phyloP scores from a whole-genome alignment of 2,797 vertebrate species.

The Dallia pectoralis region DNA sequence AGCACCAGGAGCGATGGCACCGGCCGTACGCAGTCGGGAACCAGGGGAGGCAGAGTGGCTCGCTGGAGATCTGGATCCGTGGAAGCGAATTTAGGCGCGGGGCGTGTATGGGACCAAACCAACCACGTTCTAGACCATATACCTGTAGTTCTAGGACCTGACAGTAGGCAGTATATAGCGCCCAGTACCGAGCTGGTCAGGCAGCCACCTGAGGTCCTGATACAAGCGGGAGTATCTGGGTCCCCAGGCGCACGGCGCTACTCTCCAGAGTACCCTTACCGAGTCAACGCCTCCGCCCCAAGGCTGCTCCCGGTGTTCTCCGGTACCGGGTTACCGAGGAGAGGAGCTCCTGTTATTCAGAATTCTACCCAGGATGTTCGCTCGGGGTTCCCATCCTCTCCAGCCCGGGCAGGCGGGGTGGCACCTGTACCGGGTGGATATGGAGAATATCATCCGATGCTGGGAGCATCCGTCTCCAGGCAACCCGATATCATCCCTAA shows the following conservation, averaged over 20 bases:
- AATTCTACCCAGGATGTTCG: slow-evolving; percentile 20
- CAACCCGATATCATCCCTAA: background rate
- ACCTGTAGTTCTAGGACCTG: slow-evolving; percentile 12
- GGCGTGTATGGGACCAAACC: slow-evolving; percentile 33
- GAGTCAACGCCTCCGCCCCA: slow-evolving; percentile 35
- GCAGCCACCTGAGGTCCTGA: slow-evolving; percentile 26
- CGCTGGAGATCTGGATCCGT: slow-evolving; percentile 30
- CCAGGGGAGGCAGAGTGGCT: slow-evolving; percentile 36
- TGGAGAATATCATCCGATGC: slow-evolving; percentile 1
- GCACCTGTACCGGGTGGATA: slow-evolving; percentile 23
- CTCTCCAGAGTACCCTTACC: slow-evolving; percentile 15
- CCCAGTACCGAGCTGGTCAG: slow-evolving; percentile 36
- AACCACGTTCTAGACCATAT: slow-evolving; percentile 16
- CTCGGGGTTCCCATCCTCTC: background rate
- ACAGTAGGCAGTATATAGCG: slow-evolving; percentile 33
- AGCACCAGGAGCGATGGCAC: slow-evolving; percentile 56
- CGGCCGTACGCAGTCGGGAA: slow-evolving; percentile 31
- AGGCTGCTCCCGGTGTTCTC: slow-evolving; percentile 26
- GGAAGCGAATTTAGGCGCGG: slow-evolving; percentile 20
- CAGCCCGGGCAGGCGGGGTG: slow-evolving; percentile 4
- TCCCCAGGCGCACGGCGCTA: slow-evolving; percentile 37
- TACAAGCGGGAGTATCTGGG: slow-evolving; percentile 23
- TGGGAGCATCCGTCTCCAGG: background rate
- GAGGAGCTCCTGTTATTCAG: slow-evolving; percentile 15
- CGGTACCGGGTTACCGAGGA: slow-evolving; percentile 40